Conservation (phyloP, 1,140 invertebrate genomes). For the Metaphire vulgaris region DNA sequence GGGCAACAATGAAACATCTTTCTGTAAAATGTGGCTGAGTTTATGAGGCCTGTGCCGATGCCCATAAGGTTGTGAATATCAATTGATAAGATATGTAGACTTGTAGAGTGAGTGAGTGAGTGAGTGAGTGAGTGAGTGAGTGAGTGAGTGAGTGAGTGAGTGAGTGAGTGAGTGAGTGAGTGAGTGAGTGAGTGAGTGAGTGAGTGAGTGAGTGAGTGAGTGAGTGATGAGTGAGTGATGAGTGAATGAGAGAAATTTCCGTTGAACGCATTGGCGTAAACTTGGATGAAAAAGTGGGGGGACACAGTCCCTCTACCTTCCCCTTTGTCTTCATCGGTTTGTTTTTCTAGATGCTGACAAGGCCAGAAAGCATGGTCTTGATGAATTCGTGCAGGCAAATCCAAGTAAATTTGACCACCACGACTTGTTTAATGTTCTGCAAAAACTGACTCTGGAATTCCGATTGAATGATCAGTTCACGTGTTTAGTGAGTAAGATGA, state of each 20-base stretch:
- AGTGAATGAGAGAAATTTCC: too few species aligned
- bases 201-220: too few species aligned
- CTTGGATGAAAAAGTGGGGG: too few species aligned
- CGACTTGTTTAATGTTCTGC: constrained; percentile 79
- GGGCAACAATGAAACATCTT: too few species aligned
- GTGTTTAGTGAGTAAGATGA: constrained; percentile 71
- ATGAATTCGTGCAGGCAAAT: constrained; percentile 96
- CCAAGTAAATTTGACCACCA: constrained; percentile 95
- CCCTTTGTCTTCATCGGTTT: too few species aligned
- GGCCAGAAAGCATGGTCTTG: constrained; percentile 96
- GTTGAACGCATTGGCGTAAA: too few species aligned
- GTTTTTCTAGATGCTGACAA: constrained; percentile 89
- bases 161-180: constrained; percentile 30
- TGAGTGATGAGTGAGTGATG: too few species aligned
- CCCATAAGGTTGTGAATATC: too few species aligned
- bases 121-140: constrained; percentile 27
- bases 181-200: constrained; percentile 30
- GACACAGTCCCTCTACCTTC: too few species aligned
- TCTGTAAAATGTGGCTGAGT: too few species aligned
- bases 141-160: constrained; percentile 26
- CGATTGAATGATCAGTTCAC: constrained; percentile 93
- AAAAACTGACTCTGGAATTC: constrained; percentile 88
- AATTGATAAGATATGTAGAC: too few species aligned
- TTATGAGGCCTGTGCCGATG: too few species aligned
- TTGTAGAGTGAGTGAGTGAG: constrained; percentile 18